Conservation (phyloP, 2,113 vertebrate species). For the Stomatorhinus ivindoensis region DNA sequence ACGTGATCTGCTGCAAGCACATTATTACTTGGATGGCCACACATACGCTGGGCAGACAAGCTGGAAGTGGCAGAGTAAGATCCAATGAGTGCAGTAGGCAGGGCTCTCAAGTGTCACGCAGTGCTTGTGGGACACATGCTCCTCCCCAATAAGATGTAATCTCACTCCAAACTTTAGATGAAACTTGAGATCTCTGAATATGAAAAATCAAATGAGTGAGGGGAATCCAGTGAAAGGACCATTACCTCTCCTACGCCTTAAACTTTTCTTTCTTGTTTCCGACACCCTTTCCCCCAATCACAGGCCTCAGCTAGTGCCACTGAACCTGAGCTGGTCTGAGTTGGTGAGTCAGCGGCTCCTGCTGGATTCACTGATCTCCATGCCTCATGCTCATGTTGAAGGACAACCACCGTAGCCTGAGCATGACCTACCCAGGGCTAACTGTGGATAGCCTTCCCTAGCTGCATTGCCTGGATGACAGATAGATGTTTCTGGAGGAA, state of each 20-base stretch:
- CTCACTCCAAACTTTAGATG: background rate
- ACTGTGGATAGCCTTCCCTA: conserved; percentile 45
- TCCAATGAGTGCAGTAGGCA: background rate
- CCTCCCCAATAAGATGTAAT: background rate
- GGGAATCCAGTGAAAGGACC: background rate
- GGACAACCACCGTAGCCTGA: conserved; percentile 72
- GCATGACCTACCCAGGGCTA: conserved; percentile 68
- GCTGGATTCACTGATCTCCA: conserved; percentile 45
- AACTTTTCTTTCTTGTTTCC: background rate
- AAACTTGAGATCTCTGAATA: background rate
- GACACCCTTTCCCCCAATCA: background rate
- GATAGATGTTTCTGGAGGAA: background rate
- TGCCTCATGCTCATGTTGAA: conserved; percentile 64
- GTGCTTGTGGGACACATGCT: background rate
- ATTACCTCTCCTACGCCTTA: background rate
- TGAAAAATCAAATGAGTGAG: background rate
- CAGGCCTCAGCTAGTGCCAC: conserved; percentile 57
- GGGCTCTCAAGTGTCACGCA: background rate
- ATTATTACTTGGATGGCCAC: background rate
- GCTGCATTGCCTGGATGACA: background rate
- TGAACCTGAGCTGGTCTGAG: conserved; percentile 76
- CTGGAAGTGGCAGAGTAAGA: background rate
- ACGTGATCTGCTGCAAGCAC: background rate
- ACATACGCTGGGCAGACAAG: background rate
- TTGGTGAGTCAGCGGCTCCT: conserved; percentile 59